Evolutionary conservation across 2,888 invertebrate genomes (phyloP).

Genomic region (Diaprepes abbreviatus): DNA sequence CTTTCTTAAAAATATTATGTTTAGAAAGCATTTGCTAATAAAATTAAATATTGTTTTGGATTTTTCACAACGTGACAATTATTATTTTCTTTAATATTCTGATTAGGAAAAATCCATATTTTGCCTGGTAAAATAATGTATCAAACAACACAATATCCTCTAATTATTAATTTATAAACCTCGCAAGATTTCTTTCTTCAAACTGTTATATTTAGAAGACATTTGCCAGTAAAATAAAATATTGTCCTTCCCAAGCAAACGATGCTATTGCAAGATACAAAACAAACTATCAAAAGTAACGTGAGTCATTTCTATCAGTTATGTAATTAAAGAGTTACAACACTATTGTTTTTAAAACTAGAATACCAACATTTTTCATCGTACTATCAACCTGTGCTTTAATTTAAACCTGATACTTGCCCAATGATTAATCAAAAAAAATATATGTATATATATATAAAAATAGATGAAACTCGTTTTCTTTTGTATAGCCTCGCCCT

Average conservation of each 20-base stretch:
- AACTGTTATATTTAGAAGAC: too few relatives aligned
- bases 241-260: background rate
- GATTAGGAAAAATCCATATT: too few relatives aligned
- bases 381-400: conserved; percentile 13
- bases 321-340: conserved; percentile 24
- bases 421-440: background rate
- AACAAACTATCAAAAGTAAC: conserved; percentile 21
- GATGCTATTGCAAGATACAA: conserved; percentile 18
- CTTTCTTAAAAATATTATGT: too few relatives aligned
- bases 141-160: too few relatives aligned
- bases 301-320: conserved; percentile 21
- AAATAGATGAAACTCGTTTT: conserved; percentile 8
- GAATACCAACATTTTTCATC: conserved; percentile 13
- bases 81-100: too few relatives aligned
- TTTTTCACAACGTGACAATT: too few relatives aligned
- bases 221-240: background rate
- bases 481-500: conserved; percentile 8
- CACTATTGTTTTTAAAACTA: conserved; percentile 24
- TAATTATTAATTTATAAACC: too few relatives aligned
- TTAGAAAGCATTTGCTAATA: too few relatives aligned
- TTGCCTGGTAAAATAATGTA: too few relatives aligned
- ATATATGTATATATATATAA: too few relatives aligned
- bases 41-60: too few relatives aligned
- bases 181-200: too few relatives aligned
- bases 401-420: background rate